Base-by-base conservation (phyloP, 2,888 invertebrate species). In the Eurois occulta region DNA sequence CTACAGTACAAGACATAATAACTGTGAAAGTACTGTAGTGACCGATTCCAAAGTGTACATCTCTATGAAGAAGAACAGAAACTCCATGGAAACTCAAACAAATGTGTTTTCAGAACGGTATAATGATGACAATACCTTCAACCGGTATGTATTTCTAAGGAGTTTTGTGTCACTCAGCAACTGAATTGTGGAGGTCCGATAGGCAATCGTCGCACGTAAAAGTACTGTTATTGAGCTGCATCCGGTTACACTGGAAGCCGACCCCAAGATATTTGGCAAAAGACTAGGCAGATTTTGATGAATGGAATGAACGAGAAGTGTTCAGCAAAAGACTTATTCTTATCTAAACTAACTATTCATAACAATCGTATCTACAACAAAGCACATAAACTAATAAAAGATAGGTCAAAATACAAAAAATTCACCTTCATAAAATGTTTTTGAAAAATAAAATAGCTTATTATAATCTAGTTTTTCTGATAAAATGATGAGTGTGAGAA, bases 361-460 rank as follows among this genome's bases (percentile, higher is more conserved):
- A 41, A 65, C n/a, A n/a, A 11, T 65, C 65, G n/a, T 65, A 41
- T 41, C 41, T 41, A n/a, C n/a, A 16, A 38, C n/a, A 18, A 18
- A n/a, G n/a, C 41, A 41, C 41, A n/a, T 41, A 65, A 64, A 65
- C n/a, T 65, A 65, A 41, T 41, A 65, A 65, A 41, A 65, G n/a
- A 65, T 64, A 64, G 38, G 18, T 41, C 38, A 41, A 8, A n/a
- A 41, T 46, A 28, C n/a, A 13, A 38, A 75, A 62, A 77, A 55
- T 5, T 16, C 16, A 71, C n/a, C 16, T 46, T 58, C 16, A 58
- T 65, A 46, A 65, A 38, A 28, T 58, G 2, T 16, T 67, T 65
- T 11, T 6, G 55, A 5, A 32, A 67, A 38, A 60, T 21, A 32
- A 11, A 52, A 64, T 28, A n/a, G n/a, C 2, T 43, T 7, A 41